Base-by-base conservation (phyloP, 1,140 invertebrate species). In the Linepithema humile region DNA sequence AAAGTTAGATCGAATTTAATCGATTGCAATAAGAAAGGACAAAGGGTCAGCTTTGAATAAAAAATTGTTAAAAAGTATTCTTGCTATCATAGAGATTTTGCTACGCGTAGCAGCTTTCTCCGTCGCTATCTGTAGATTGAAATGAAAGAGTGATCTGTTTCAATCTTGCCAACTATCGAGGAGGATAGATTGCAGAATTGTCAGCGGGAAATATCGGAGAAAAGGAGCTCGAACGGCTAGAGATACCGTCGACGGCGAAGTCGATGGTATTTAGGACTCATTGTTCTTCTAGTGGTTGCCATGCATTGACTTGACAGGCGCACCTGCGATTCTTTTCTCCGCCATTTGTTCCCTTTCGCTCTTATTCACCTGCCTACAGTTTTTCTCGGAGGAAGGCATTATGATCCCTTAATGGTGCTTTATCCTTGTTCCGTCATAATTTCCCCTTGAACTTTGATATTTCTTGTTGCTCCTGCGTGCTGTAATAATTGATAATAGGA, bases 391-490 rank as follows among this genome's bases (percentile, higher is more conserved):
- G 64, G 62, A 2, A 55, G 23, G 9, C 35, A 43, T 3, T 32
- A 32, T 12, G 20, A 43, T 70, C 48, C 32, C 48, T 80, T 57
- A 78, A 69, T 35, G 35, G 62, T 48, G 48, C 64, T 78, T 78
- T 78, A 78, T 78, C 45, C 45, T 69, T 29, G 10, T 45, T 40
- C 48, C 48, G 48, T 55, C 23, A 20, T 35, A 48, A 80, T 80
- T 35, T 78, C 10, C 17, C 62, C 75, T 80, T 80, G 75, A 80
- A 69, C 75, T 80, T 57, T 80, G 75, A 32, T 80, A 80, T 80
- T 80, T 80, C 38, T 80, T 57, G 23, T 65, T 17, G 59, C 32
- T 17, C 17, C 50, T 38, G 40, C 29, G 40, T 20, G 35, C 17
- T 15, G 17, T 23, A 57, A 75, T 29, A 45, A 67, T 67, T 67